phyloP scores from a whole-genome alignment of 2,797 vertebrate genomes.

The Valencia hispanica region DNA sequence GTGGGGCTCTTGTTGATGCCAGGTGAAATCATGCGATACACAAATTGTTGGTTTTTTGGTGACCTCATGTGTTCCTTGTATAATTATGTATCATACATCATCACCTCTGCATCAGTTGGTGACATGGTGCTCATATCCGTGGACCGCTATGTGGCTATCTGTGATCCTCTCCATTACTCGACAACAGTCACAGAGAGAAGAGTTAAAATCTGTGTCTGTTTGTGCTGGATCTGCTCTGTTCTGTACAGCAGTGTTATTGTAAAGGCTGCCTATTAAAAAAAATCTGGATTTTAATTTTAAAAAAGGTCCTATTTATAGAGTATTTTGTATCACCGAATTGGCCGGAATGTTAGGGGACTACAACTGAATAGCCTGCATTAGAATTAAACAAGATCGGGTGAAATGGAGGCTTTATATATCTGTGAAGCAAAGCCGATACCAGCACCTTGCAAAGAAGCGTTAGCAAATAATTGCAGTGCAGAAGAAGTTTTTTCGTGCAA shows the following conservation, averaged over 20 bases:
- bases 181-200: slow-evolving; percentile 8
- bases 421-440: too few relatives aligned
- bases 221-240: slow-evolving; percentile 31
- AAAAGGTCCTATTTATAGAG: too few relatives aligned
- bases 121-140: slow-evolving; percentile 31
- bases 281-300: too few relatives aligned
- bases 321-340: too few relatives aligned
- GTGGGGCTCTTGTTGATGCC: slow-evolving; percentile 31
- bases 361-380: too few relatives aligned
- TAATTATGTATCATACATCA: not conserved
- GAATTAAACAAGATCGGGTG: too few relatives aligned
- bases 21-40: not conserved
- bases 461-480: too few relatives aligned
- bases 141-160: slow-evolving; percentile 18
- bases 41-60: slow-evolving; percentile 30
- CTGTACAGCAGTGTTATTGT: slow-evolving; percentile 12
- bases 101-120: slow-evolving; percentile 19
- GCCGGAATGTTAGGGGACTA: too few relatives aligned
- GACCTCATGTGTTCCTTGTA: slow-evolving; percentile 16
- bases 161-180: slow-evolving; percentile 22
- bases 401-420: too few relatives aligned
- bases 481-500: too few relatives aligned
- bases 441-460: too few relatives aligned
- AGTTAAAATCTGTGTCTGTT: slow-evolving; percentile 6
- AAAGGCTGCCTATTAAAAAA: too few relatives aligned